Conservation (phyloP, 1,140 invertebrate genomes). For the Orussus abietinus region DNA sequence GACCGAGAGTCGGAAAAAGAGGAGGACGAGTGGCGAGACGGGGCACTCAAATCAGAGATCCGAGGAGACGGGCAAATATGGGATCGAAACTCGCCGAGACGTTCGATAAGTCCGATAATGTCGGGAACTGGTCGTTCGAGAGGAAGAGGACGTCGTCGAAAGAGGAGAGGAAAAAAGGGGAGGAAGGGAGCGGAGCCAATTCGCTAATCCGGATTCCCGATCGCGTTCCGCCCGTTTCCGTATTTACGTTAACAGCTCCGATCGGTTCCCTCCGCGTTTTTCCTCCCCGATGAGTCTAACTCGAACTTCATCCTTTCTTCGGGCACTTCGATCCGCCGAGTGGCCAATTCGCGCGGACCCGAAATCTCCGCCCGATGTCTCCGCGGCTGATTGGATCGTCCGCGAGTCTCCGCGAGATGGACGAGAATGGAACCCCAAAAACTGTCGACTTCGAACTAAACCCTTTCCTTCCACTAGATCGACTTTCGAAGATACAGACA, state of each 20-base stretch:
- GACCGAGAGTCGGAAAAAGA: neutral
- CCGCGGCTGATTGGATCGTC: too few relatives aligned
- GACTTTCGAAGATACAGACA: too few relatives aligned
- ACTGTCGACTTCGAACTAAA: too few relatives aligned
- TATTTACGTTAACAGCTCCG: slow-evolving; percentile 44
- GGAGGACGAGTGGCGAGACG: slow-evolving; percentile 19
- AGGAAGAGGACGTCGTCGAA: slow-evolving; percentile 1
- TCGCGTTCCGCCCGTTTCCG: slow-evolving; percentile 29
- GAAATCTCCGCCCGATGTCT: too few relatives aligned
- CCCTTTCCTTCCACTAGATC: too few relatives aligned
- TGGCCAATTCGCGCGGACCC: too few relatives aligned
- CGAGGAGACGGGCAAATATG: slow-evolving; percentile 26
- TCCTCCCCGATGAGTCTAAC: too few relatives aligned
- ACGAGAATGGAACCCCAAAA: too few relatives aligned
- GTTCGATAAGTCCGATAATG: slow-evolving; percentile 20
- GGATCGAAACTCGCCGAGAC: slow-evolving; percentile 24
- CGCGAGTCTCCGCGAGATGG: too few relatives aligned
- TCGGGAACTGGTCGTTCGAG: slow-evolving; percentile 16
- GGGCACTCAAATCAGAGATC: slow-evolving; percentile 41
- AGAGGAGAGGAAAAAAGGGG: neutral
- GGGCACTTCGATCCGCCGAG: too few relatives aligned
- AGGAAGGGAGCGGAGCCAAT: slow-evolving; percentile 24
- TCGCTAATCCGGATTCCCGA: slow-evolving; percentile 38
- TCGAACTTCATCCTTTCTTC: too few relatives aligned
- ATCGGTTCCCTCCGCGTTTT: slow-evolving; percentile 41